phyloP scores from a whole-genome alignment of 1,140 invertebrate species.

The Drosophila serrata region DNA sequence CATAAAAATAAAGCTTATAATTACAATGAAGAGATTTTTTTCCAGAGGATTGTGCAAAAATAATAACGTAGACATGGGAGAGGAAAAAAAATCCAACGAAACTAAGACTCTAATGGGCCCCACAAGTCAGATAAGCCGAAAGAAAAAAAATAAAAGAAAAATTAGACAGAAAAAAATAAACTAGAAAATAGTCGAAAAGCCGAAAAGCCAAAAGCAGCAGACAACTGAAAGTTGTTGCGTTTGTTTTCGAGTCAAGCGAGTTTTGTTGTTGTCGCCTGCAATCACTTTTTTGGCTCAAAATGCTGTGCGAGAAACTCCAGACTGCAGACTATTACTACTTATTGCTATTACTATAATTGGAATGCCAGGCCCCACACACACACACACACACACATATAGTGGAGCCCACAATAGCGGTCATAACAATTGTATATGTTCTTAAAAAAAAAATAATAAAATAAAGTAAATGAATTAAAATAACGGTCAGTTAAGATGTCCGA shows the following conservation, averaged over 20 bases:
- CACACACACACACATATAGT: too few species aligned
- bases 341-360: slow-evolving; percentile 46
- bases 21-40: slow-evolving; percentile 13
- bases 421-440: neutral
- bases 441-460: neutral
- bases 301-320: slow-evolving; percentile 39
- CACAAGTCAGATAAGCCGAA: slow-evolving; percentile 60
- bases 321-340: slow-evolving; percentile 45
- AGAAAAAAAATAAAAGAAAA: slow-evolving; percentile 17
- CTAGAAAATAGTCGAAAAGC: slow-evolving; percentile 49
- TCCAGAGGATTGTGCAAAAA: slow-evolving; percentile 58
- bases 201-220: slow-evolving; percentile 43
- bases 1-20: neutral
- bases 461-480: neutral
- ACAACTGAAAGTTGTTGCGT: slow-evolving; percentile 78
- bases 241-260: slow-evolving; percentile 72
- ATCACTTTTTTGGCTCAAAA: slow-evolving; percentile 68
- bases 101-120: slow-evolving; percentile 43
- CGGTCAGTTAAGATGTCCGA: too few species aligned
- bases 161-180: slow-evolving; percentile 18
- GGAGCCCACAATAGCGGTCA: neutral
- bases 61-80: slow-evolving; percentile 4
- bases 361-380: slow-evolving; percentile 50
- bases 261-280: slow-evolving; percentile 71
- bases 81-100: slow-evolving; percentile 23